phyloP scores from a whole-genome alignment of 2,888 invertebrate genomes.

The Ochropleura leucogaster region DNA sequence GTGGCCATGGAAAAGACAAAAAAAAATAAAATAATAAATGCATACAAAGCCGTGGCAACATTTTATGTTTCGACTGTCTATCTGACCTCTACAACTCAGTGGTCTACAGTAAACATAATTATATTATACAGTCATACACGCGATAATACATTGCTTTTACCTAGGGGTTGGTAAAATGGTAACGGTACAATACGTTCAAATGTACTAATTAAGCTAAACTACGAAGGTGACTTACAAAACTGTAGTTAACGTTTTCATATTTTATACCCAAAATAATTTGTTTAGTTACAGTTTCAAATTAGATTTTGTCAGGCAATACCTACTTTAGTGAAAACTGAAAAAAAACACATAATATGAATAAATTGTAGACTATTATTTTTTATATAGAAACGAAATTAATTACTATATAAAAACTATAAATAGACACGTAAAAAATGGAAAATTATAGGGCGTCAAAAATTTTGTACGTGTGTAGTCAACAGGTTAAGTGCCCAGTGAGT shows the following conservation, averaged over 20 bases:
- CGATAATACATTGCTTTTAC: not conserved
- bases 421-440: too few relatives aligned
- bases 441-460: too few relatives aligned
- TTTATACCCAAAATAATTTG: slow-evolving; percentile 21
- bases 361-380: too few relatives aligned
- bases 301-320: slow-evolving; percentile 37
- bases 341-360: not conserved
- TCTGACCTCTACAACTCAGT: not conserved
- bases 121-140: not conserved
- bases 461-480: too few relatives aligned
- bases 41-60: too few relatives aligned
- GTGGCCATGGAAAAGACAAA: too few relatives aligned
- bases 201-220: slow-evolving; percentile 31
- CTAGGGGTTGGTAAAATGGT: not conserved
- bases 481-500: too few relatives aligned
- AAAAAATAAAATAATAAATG: too few relatives aligned
- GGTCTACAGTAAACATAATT: too few relatives aligned
- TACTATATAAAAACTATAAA: too few relatives aligned
- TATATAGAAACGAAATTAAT: too few relatives aligned
- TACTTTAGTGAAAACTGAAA: not conserved
- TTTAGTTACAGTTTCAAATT: slow-evolving; percentile 20
- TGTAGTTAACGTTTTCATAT: slow-evolving; percentile 15
- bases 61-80: not conserved
- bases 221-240: slow-evolving; percentile 33
- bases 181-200: not conserved